A percentile compares a stretch with the other conserved stretches of the same genome.
phyloP scores from a whole-genome alignment of 2,888 invertebrate genomes.

The Protophormia terraenovae region DNA sequence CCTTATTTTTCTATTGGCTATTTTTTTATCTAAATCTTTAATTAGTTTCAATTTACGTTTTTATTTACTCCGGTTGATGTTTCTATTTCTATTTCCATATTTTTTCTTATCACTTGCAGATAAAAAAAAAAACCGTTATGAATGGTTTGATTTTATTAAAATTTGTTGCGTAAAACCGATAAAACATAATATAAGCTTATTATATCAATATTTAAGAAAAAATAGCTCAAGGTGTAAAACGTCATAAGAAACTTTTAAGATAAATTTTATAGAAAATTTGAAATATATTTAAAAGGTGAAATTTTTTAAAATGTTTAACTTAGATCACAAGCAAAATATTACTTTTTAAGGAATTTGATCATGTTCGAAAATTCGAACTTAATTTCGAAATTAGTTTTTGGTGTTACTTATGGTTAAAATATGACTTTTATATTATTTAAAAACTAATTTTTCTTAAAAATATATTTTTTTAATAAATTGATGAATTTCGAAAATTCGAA shows the following conservation, averaged over 20 bases:
- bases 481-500: too few relatives aligned
- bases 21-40: conserved; percentile 17
- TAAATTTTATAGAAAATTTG: background rate
- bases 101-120: background rate
- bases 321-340: too few relatives aligned
- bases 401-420: too few relatives aligned
- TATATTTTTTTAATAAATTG: too few relatives aligned
- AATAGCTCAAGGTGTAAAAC: background rate
- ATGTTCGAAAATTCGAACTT: too few relatives aligned
- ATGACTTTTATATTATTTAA: too few relatives aligned
- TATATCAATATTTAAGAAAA: background rate
- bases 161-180: background rate
- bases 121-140: background rate
- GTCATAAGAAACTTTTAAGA: background rate
- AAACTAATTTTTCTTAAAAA: too few relatives aligned
- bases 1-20: background rate
- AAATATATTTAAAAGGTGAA: too few relatives aligned
- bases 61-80: background rate
- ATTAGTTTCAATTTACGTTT: conserved; percentile 18
- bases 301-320: too few relatives aligned
- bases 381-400: too few relatives aligned
- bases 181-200: background rate
- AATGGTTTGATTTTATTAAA: background rate
- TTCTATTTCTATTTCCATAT: background rate
- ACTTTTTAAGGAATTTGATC: too few relatives aligned